Conservation (phyloP, 2,113 vertebrate species). For the Nothocercus julius region DNA sequence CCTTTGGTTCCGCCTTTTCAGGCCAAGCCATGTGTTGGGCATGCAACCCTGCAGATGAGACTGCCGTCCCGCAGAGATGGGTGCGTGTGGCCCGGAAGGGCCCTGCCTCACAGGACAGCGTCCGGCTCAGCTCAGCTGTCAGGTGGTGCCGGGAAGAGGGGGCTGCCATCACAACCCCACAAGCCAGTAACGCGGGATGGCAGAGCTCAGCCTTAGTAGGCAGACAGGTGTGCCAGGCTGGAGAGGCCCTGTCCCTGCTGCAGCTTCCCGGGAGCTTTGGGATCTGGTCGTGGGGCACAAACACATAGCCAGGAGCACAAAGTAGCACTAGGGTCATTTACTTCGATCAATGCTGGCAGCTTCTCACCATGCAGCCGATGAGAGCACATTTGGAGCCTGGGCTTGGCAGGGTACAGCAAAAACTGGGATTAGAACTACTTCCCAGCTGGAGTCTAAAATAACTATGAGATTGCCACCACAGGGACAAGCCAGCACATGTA, state of each 20-base stretch:
- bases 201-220: background rate
- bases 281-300: background rate
- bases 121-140: background rate
- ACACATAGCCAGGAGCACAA: background rate
- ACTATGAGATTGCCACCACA: slow-evolving; percentile 1
- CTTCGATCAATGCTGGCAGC: background rate
- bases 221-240: background rate
- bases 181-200: background rate
- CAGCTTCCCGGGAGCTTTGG: background rate
- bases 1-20: background rate
- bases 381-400: background rate
- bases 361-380: accelerated
- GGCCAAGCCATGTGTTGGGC: background rate
- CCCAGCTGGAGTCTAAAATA: slow-evolving; percentile 51
- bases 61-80: background rate
- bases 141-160: no score
- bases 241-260: background rate
- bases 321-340: background rate
- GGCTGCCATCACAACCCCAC: no score
- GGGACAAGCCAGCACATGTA: background rate
- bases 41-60: background rate
- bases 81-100: background rate
- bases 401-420: background rate
- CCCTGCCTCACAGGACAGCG: background rate
- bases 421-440: slow-evolving; percentile 34